Base-by-base conservation (phyloP, 2,888 invertebrate species). In the Cataglyphis albicans region DNA sequence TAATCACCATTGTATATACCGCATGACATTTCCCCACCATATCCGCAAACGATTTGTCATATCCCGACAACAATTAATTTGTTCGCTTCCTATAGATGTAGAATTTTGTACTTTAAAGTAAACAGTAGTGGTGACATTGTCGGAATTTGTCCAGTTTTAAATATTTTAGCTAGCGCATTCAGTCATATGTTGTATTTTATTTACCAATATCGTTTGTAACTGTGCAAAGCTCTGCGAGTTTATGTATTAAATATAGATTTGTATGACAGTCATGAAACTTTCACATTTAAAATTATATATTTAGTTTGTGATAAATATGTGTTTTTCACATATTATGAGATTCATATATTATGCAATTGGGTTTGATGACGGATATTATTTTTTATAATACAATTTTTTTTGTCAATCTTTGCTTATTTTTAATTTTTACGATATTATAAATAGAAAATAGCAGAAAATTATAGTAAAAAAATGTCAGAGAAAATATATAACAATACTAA, bases 41-140 rank as follows among this genome's bases (percentile, higher is more conserved):
- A n/a, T n/a, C 12, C 67, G 21, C 21, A 61, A 74, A 21, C 44
- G 18, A 68, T 41, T 65, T 65, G 55, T 76, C 65, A 65, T 29
- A 55, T 12, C 29, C 65, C 15, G 32, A 52, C 35, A 41, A 32
- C 29, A 15, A 68, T 70, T 68, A 78, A 10, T 78, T n/a, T 12
- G 25, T 38, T 59, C 25, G 12, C 12, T 32, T 70, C 44, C 44
- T 48, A 32, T 4, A 44, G 9, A 3, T 48, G 59, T 21, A 12
- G 25, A 59, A 21, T 35, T 70, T 35, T 29, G 57, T 7, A 6
- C 15, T 32, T 55, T n/a, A n/a, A 41, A 57, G 15, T 6, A 55
- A 55, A 15, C 12, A 3, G 25, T n/a, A 15, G 12, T 55, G 3
- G 21, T 18, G 18, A 15, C 15, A 15, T 55, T 25, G 18, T 74